Evolutionary conservation across 2,797 vertebrate species (phyloP), one percentile per base, ranked within the genome.

Genomic region (Numenius phaeopus): DNA sequence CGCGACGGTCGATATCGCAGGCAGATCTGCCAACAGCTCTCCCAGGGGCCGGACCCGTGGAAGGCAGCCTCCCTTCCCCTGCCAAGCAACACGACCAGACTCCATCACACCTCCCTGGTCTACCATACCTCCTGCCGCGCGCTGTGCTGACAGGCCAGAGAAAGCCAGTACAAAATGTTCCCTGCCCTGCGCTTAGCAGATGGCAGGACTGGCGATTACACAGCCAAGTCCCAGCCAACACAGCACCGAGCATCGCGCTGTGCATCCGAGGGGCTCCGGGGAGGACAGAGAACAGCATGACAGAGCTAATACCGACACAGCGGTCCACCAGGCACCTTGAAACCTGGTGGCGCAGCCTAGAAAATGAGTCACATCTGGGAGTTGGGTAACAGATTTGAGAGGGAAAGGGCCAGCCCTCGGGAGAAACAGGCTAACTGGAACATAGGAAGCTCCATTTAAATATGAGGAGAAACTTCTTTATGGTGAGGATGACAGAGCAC

Each of bases 1-100:
- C 3, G 1, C 2, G 1, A 32, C 0, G 3, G 42, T 0, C 0
- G 6, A 3, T 37, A 40, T 14, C 14, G 1, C 23, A 18, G 86
- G 40, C 24, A 32, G 67, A 71, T 69, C 46, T 77, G 72, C 69
- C 89, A 88, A 9, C 39, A 44, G 49, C 67, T 87, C 67, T 87
- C 81, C 40, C 34, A 7, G 21, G 49, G 72, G n/a, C 57, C 3
- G 2, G 54, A 29, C 39, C 40, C 2, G 1, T 2, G 50, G 58
- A 49, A 52, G 12, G 58, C 73, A 77, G 22, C 67, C 26, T 22
- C 34, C 81, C 44, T 59, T 52, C 64, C 52, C 59, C 39, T 73
- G 77, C 91, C 93, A 80, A 24, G 83, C 77, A 66, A 1, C 61
- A 9, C 1, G 0, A 10, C 9, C 4, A 4, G 82, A 23, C 59